A percentile compares a stretch with the other conserved stretches of the same genome.
Conservation (phyloP, 1,140 invertebrate genomes). For the Listronotus bonariensis region DNA sequence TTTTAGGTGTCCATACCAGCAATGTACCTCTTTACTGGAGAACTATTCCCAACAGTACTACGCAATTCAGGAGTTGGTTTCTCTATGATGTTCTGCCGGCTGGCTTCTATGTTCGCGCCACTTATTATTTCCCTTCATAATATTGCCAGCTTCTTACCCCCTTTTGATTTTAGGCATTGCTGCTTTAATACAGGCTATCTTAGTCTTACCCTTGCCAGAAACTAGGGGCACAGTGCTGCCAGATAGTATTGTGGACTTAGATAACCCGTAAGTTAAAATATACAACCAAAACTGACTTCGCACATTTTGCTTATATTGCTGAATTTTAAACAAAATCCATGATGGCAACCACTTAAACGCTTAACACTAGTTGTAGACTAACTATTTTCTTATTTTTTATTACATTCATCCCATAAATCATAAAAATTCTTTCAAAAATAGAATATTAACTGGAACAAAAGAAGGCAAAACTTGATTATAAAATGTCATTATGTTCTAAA, state of each 20-base stretch:
- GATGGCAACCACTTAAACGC: no score
- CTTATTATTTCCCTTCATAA: conserved; percentile 64
- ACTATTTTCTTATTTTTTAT: no score
- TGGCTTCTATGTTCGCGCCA: conserved; percentile 72
- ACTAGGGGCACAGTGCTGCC: conserved; percentile 72
- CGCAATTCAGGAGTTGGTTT: conserved; percentile 68
- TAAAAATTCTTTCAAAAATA: no score
- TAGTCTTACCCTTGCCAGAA: conserved; percentile 72
- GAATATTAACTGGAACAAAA: no score
- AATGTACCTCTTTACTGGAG: conserved; percentile 65
- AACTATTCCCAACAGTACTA: conserved; percentile 70
- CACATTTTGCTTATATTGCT: no score
- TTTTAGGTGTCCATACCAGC: conserved; percentile 47
- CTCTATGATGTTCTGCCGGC: conserved; percentile 64
- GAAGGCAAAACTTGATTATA: no score
- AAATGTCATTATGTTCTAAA: no score
- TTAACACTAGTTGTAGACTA: no score
- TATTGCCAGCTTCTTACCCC: conserved; percentile 62
- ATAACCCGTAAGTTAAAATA: conserved; percentile 46
- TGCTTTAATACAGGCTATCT: conserved; percentile 63
- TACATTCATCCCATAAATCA: no score
- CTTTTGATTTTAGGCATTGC: conserved; percentile 64
- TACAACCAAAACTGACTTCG: no score
- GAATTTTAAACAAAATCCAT: no score
- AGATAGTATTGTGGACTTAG: conserved; percentile 75